Evolutionary conservation across 2,113 vertebrate species (phyloP), one percentile per base, ranked within the genome.

Genomic region (Zosterops pallidus): DNA sequence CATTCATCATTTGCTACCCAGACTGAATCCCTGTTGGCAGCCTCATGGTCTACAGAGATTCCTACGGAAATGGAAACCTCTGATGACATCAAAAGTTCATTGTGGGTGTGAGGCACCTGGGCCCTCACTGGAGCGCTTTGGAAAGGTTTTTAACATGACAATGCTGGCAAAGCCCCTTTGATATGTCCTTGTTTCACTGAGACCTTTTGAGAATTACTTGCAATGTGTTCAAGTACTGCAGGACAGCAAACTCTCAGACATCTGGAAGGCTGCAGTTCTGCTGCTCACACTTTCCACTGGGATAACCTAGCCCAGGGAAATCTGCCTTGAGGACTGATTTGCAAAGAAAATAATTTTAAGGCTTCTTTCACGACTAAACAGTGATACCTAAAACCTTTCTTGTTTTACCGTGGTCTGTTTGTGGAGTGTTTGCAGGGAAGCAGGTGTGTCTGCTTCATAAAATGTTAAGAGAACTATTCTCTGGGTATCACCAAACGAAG

Each of bases 1-100:
- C 75, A 93, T 95, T 52, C 80, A 93, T 96, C 95, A 95, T 90
- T 69, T 5, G 2, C 93, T 92, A 88, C 24, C 24, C 87, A 91
- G 75, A 17, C 60, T 44, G 82, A 93, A 85, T 80, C 79, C 71
- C 70, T 74, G 84, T 55, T 95, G 93, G 78, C 93, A 91, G 55
- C 50, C 57, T 87, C 6, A 24, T 37, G 88, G 59, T 75, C 81
- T 50, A 41, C 59, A 91, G 63, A 57, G 75, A 91, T 57, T 92
- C 74, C 67, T 70, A 67, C 0, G 4, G 67, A 95, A 94, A 95
- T 74, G 59, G 93, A 95, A 95, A 90, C 39, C 46, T 95, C 76
- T 63, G 33, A 79, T 88, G 87, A 95, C 71, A 69, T 5, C 46
- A 49, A 82, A 87, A 93, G n/a, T 29, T 62, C 39, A 5, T 15